Percentiles rank a stretch among this genome's conserved stretches.
Evolutionary conservation across 2,113 vertebrate genomes (phyloP).

Genomic region (Echinops telfairi): DNA sequence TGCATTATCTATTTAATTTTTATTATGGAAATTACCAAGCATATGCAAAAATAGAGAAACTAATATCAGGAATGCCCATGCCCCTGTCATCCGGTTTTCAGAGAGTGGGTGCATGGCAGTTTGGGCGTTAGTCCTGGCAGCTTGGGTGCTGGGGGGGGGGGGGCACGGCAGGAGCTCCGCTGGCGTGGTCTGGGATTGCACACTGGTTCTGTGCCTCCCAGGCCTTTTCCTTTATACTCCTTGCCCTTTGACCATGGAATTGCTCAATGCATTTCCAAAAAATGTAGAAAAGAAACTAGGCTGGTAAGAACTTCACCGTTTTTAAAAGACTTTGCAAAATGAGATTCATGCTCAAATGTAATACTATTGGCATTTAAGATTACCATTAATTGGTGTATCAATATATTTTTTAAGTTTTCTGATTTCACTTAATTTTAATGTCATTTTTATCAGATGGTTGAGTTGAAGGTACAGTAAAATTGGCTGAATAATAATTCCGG

Average conservation of each 20-base stretch:
- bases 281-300: background rate
- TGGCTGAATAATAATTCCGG: background rate
- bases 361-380: too few relatives aligned
- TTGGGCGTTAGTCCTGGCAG: background rate
- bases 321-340: background rate
- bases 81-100: too few relatives aligned
- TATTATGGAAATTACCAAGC: conserved; percentile 15
- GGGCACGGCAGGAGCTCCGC: background rate
- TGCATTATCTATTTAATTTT: background rate
- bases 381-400: too few relatives aligned
- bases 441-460: background rate
- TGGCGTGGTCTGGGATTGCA: too few relatives aligned
- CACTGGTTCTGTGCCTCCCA: background rate
- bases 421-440: background rate
- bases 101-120: too few relatives aligned
- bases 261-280: background rate
- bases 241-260: background rate
- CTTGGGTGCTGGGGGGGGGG: background rate
- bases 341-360: background rate
- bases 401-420: background rate
- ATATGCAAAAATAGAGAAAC: background rate
- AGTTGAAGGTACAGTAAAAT: too few relatives aligned
- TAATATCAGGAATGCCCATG: background rate
- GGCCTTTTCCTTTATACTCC: background rate
- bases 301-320: background rate